Percentiles rank a stretch among this genome's conserved stretches.
Conservation (phyloP, 2,797 vertebrate genomes). For the Pseudomugil gertrudae region DNA sequence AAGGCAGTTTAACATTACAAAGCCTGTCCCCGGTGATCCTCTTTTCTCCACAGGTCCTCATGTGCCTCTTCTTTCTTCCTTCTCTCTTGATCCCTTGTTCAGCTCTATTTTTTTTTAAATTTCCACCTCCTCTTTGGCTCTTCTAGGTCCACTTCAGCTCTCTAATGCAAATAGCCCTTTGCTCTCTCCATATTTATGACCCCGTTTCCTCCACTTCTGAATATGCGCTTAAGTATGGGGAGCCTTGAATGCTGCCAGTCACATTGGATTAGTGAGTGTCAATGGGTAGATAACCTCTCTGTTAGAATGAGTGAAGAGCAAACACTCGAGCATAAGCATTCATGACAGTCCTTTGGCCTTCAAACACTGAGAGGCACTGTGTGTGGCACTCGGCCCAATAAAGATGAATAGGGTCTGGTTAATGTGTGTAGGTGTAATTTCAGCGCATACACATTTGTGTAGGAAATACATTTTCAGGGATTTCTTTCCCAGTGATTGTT, state of each 20-base stretch:
- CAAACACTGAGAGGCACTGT: conserved; percentile 58
- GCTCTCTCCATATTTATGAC: conserved; percentile 75
- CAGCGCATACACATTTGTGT: conserved; percentile 8
- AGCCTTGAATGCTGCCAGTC: conserved; percentile 71
- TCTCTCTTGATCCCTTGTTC: conserved; percentile 65
- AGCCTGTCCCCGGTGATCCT: conserved; percentile 72
- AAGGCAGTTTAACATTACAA: conserved; percentile 78
- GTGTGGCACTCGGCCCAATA: conserved; percentile 62
- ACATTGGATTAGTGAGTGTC: conserved; percentile 76
- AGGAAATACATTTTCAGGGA: conserved; percentile 25
- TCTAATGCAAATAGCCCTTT: conserved; percentile 75
- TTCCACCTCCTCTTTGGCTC: conserved; percentile 40
- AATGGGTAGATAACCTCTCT: conserved; percentile 80
- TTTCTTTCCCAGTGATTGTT: conserved; percentile 37
- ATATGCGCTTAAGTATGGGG: conserved; percentile 75
- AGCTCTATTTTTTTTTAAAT: conserved; percentile 6
- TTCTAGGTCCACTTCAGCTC: conserved; percentile 66
- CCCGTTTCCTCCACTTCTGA: conserved; percentile 64
- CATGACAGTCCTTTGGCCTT: conserved; percentile 62
- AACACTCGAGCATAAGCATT: conserved; percentile 71
- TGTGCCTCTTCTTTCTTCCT: conserved; percentile 56
- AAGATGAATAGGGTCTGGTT: conserved; percentile 59
- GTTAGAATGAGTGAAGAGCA: conserved; percentile 74
- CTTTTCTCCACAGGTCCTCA: conserved; percentile 59
- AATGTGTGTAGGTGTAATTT: conserved; percentile 61